A percentile compares a stretch with the other conserved stretches of the same genome.
phyloP scores from a whole-genome alignment of 2,888 invertebrate genomes.

The Agrilus cyanescens region DNA sequence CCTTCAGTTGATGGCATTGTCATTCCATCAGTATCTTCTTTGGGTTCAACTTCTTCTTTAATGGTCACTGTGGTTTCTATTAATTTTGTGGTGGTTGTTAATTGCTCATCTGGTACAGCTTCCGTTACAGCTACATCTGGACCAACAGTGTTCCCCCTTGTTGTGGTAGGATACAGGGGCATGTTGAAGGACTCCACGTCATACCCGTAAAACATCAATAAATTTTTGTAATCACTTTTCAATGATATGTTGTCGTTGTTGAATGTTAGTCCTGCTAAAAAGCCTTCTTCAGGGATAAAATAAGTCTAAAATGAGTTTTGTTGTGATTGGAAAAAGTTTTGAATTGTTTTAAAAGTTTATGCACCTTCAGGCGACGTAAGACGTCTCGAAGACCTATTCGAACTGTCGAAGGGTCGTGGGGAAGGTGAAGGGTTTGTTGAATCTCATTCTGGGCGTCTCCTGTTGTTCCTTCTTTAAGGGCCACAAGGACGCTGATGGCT shows the following conservation, averaged over 20 bases:
- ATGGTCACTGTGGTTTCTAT: constrained; percentile 5
- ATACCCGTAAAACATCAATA: constrained; percentile 70
- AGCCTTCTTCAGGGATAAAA: constrained; percentile 71
- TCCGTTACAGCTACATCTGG: constrained; percentile 13
- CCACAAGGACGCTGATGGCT: constrained; percentile 64
- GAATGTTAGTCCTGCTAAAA: constrained; percentile 66
- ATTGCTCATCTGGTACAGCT: constrained; percentile 9
- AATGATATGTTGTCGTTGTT: constrained; percentile 69
- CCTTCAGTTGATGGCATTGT: constrained; percentile 3
- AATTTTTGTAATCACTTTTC: constrained; percentile 58
- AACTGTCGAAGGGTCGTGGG: constrained; percentile 59
- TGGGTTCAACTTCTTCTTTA: constrained; percentile 5
- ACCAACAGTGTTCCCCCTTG: constrained; percentile 4
- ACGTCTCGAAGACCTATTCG: constrained; percentile 73
- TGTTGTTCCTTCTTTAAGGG: constrained; percentile 66
- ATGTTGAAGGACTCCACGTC: constrained; percentile 47
- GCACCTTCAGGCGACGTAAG: constrained; percentile 68
- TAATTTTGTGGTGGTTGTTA: constrained; percentile 13
- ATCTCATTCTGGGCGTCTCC: constrained; percentile 65
- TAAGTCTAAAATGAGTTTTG: constrained; percentile 51
- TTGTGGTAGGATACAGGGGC: constrained; percentile 23
- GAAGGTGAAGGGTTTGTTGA: constrained; percentile 54
- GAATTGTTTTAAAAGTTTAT: neutral
- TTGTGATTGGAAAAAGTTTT: constrained; percentile 3
- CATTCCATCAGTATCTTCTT: constrained; percentile 5